Evolutionary conservation across 2,797 vertebrate species (phyloP), one percentile per base, ranked within the genome.

Genomic region (Micropoecilia bifurca): DNA sequence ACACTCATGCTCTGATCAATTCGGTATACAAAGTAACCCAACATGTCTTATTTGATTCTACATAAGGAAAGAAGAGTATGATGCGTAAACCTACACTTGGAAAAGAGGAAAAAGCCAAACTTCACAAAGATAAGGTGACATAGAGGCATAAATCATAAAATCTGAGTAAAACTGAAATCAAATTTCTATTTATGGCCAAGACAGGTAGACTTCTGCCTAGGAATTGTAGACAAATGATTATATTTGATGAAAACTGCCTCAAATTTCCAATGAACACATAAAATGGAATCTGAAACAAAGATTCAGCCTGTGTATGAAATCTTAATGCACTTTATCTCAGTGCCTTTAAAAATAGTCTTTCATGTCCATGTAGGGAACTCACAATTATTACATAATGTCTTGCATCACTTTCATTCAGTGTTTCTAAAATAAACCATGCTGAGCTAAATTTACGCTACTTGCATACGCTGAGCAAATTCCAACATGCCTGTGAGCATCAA

Each of bases 311-410:
- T 30, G 73, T 75, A 77, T 71, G 45, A 61, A 71, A 50, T 71
- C 79, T 53, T 14, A n/a, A 74, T 79, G 77, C 75, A 18, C 73
- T 73, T 36, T 33, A 72, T 77, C 69, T 48, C 81, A 39, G 75
- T 57, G 84, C 77, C 74, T 90, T 90, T 80, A 89, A 89, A 71
- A 89, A 82, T 41, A 87, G 79, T 77, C 80, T 87, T 87, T 87
- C 84, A 88, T 80, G 85, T 78, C 76, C 69, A 66, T 73, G 84
- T 72, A 80, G 86, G 82, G 90, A 88, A 84, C 73, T 84, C 88
- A 91, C 82, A 84, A 83, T 83, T 72, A 88, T 93, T 94, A 94
- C 86, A 86, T 93, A 94, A 93, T 86, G 85, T 88, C 79, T 83
- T 84, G 83, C 89, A 83, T 84, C 87, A 74, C 87, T 89, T 89